A percentile compares a stretch with the other conserved stretches of the same genome.
These are phyloP conservation scores for Nycticebus coucang DNA, from an alignment of 2,113 vertebrate genomes.

Conservation along the genomic window DNA sequence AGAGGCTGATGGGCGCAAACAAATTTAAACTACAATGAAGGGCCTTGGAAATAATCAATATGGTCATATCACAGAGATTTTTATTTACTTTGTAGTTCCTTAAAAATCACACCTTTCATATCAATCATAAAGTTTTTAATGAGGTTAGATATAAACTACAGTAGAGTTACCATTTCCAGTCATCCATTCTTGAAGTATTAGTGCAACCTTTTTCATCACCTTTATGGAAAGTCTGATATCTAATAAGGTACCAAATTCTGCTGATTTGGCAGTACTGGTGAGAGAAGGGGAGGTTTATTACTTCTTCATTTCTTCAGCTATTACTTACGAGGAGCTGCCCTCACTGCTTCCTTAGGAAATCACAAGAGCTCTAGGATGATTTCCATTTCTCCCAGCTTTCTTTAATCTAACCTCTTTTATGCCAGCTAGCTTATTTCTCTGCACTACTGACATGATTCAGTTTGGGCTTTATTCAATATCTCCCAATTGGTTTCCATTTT, in stretches of 20 bases:
- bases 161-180: not conserved
- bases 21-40: not conserved
- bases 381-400: not conserved
- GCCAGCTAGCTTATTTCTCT: not conserved
- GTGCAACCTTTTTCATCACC: not conserved
- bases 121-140: not conserved
- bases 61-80: not conserved
- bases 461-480: not conserved
- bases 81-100: not conserved
- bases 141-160: not conserved
- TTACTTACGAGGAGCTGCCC: not conserved
- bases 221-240: not conserved
- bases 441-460: not conserved
- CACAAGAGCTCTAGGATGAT: not conserved
- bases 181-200: not conserved
- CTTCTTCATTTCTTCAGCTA: not conserved
- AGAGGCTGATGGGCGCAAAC: not conserved
- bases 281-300: not conserved
- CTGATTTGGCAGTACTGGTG: not conserved
- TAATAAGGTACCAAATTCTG: not conserved
- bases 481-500: not conserved
- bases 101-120: not conserved
- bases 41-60: not conserved
- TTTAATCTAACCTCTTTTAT: not conserved
- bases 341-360: not conserved